Evolutionary conservation across 1,140 invertebrate species (phyloP), one percentile per base, ranked within the genome.

Genomic region (Caenorhabditis latens): DNA sequence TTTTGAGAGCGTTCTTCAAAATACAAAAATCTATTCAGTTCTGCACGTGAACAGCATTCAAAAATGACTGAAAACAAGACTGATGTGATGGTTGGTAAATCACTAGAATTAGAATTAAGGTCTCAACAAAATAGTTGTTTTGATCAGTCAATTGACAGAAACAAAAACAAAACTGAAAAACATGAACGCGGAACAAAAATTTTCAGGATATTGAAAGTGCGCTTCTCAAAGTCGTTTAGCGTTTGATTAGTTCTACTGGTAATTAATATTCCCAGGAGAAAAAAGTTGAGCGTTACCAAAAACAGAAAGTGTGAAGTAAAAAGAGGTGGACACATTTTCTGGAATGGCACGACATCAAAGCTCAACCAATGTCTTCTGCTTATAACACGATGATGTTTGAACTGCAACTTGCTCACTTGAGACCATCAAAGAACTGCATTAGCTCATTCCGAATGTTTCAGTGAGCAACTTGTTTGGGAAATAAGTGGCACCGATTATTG

Each of bases 361-460:
- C 42, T 46, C 65, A 71, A 43, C 40, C n/a, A n/a, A 24, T 13
- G 9, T 65, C 24, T 40, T 40, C 19, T 24, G 8, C 21, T 71
- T 46, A 40, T 71, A 71, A 71, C 65, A 14, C 19, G 65, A 71
- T 71, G 65, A 46, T 71, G 65, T 71, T 43, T 71, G 65, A 71
- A 21, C 65, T 65, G 24, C 32, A 65, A 63, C 24, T 71, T 71
- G 65, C 65, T 71, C 65, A 71, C 65, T 71, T 71, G 65, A 43
- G 42, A 71, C 65, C 65, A 71, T 71, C 65, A 71, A 71, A 71
- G 65, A 46, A 71, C 65, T 71, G 46, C 65, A 71, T 71, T 71
- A 43, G 65, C 65, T 43, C 42, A 71, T 71, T 71, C 42, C 6
- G 5, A 71, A 46, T 71, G 40, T 46, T 71, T n/a, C 24, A 71